phyloP scores from a whole-genome alignment of 2,888 invertebrate genomes.

The Pedicia rivosa region DNA sequence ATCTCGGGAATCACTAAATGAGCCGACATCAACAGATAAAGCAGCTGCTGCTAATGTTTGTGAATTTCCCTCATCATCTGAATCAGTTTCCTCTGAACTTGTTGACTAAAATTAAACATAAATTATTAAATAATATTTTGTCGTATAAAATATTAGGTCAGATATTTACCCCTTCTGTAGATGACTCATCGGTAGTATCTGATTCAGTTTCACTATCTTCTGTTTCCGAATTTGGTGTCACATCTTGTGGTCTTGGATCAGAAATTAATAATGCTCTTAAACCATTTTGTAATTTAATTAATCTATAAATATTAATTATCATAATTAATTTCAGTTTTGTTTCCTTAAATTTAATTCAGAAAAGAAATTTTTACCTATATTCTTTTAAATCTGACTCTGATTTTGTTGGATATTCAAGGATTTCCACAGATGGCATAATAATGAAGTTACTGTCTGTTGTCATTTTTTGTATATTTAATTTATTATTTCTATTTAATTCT shows the following conservation, averaged over 20 bases:
- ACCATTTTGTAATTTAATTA: slow-evolving; percentile 50
- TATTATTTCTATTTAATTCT: no score
- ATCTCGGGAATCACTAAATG: slow-evolving; percentile 58
- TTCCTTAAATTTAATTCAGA: no score
- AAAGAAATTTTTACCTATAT: no score
- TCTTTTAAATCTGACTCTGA: no score
- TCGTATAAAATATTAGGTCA: no score
- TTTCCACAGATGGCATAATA: no score
- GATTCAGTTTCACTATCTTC: slow-evolving; percentile 1
- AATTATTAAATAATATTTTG: no score
- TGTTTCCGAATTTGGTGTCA: slow-evolving; percentile 15
- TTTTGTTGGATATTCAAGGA: no score
- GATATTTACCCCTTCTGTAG: slow-evolving; percentile 7
- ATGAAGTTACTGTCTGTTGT: no score
- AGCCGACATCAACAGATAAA: slow-evolving; percentile 53
- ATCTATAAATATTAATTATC: slow-evolving; percentile 30
- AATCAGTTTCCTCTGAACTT: slow-evolving; percentile 8
- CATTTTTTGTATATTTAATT: no score
- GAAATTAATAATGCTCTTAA: slow-evolving; percentile 55
- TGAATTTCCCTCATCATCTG: slow-evolving; percentile 19
- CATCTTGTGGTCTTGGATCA: slow-evolving; percentile 34
- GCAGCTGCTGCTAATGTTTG: slow-evolving; percentile 52
- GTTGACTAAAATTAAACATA: no score
- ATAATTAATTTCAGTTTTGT: no score
- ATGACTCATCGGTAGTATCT: slow-evolving; percentile 15